phyloP scores from a whole-genome alignment of 1,140 invertebrate genomes.

The Anastatus disparis region DNA sequence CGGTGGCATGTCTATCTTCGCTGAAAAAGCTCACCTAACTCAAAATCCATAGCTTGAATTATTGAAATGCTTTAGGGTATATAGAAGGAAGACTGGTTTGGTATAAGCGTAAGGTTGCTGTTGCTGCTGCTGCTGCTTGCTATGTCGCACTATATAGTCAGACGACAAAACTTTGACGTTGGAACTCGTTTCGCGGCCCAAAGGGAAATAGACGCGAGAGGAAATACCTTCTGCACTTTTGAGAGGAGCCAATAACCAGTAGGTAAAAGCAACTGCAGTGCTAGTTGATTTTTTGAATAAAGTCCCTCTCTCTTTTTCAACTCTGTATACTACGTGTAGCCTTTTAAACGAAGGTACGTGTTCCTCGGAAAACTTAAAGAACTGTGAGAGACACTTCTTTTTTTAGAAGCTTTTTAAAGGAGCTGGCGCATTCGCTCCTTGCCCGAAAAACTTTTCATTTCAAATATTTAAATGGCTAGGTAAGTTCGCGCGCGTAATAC shows the following conservation, averaged over 20 bases:
- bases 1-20: constrained; percentile 43
- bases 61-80: constrained; percentile 51
- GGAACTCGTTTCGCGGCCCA: constrained; percentile 38
- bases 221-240: neutral
- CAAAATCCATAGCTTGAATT: constrained; percentile 57
- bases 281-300: neutral
- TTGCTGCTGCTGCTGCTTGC: neutral
- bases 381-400: no score
- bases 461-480: no score
- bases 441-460: no score
- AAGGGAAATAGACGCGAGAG: neutral
- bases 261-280: neutral
- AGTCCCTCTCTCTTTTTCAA: no score
- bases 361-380: no score
- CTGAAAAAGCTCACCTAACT: constrained; percentile 48
- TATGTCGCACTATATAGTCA: neutral
- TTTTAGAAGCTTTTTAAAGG: no score
- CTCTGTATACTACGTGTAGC: no score
- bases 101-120: no score
- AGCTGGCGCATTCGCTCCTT: no score
- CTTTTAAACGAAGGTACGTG: no score
- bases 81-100: constrained; percentile 16
- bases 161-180: constrained; percentile 44
- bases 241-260: neutral
- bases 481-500: no score